Conservation (phyloP, 2,888 invertebrate genomes). For the Hanleya hanleyi region DNA sequence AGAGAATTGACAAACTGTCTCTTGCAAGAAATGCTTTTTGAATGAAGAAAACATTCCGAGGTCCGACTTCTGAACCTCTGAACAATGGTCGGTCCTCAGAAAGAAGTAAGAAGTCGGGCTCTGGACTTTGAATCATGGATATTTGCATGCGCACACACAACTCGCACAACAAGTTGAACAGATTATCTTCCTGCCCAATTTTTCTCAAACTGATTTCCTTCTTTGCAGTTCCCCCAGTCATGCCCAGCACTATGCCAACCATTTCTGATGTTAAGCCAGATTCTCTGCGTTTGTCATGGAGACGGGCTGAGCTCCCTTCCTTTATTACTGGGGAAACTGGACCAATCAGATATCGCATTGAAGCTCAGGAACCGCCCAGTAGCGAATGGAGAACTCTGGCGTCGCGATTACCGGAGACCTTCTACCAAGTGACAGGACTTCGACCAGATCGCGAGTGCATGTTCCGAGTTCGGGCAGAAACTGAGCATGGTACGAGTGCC, state of each 20-base stretch:
- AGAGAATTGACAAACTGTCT: too few species aligned
- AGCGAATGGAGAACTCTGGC: conserved; percentile 45
- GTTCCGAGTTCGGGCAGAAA: conserved; percentile 81
- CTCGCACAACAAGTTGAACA: neutral
- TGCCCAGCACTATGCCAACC: conserved; percentile 57
- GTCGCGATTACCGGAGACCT: conserved; percentile 25
- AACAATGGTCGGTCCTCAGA: too few species aligned
- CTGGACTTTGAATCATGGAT: too few species aligned
- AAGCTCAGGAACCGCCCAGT: conserved; percentile 77
- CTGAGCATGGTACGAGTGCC: conserved; percentile 19
- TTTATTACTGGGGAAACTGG: conserved; percentile 75
- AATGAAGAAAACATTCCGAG: too few species aligned
- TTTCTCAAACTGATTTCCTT: too few species aligned
- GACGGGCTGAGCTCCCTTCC: conserved; percentile 57
- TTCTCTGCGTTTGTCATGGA: conserved; percentile 59
- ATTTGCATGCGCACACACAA: conserved; percentile 75
- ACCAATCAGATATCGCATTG: conserved; percentile 64
- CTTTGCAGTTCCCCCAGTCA: conserved; percentile 57
- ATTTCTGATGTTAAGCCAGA: conserved; percentile 55
- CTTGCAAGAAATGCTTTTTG: too few species aligned
- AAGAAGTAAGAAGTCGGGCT: too few species aligned
- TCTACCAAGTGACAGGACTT: conserved; percentile 8
- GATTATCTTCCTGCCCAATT: neutral
- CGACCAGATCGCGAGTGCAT: conserved; percentile 84
- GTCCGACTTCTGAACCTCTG: too few species aligned